Base-by-base conservation (phyloP, 2,113 vertebrate genomes). In the Podarcis cretensis region DNA sequence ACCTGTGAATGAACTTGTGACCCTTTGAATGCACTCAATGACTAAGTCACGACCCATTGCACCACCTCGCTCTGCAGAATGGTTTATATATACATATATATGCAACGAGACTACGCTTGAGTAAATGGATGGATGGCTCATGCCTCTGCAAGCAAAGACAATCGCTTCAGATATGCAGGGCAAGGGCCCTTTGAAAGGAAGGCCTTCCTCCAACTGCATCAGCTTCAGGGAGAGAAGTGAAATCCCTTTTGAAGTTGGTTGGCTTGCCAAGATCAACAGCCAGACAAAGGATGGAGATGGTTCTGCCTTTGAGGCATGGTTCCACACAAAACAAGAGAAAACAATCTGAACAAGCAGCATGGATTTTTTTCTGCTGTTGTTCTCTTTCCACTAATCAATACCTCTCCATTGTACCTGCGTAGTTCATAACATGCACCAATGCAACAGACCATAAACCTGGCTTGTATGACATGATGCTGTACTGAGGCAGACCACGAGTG, bases 141-240 rank as follows among this genome's bases (percentile, higher is more conserved):
- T 54, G 1, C 65, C 25, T 25, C 68, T 43, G 37, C 90, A 92
- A 85, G 89, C 63, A 88, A 32, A 10, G 14, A 86, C 71, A 93
- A 83, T 13, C 77, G 20, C 35, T 1, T 63, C 86, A 79, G 8
- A 81, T 90, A 86, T 94, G 77, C 82, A 87, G 1, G 43, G 43
- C 43, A 48, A 59, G 57, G 57, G 57, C 2, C 83, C 25, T 6
- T 89, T 90, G 85, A 87, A 93, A 92, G 84, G 85, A 91, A 86
- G 89, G 85, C 87, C 0, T 32, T 86, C 87, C 77, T 90, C 2
- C 57, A 65, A 40, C 30, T 84, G 66, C 82, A 91, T 89, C 6
- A 89, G 37, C 77, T 18, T 76, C 83, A 83, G 89, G 71, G 37
- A 93, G 69, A 94, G 54, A 7, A 63, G 89, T 65, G 4, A 88